Evolutionary conservation across 2,888 invertebrate genomes (phyloP).

Genomic region (Amblyjoppa proteus): DNA sequence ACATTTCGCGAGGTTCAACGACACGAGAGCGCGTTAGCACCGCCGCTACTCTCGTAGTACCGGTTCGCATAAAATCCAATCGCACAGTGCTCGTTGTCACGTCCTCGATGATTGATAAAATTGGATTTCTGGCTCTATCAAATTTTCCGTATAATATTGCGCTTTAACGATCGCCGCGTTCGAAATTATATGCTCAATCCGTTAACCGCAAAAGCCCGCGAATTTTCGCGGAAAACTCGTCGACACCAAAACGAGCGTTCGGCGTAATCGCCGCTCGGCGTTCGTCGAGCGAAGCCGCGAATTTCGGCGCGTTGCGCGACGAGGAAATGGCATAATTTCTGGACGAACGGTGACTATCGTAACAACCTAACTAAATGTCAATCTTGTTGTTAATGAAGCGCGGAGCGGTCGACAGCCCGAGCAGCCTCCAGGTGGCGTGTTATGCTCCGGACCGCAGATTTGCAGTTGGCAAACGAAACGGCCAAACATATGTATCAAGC

Average conservation of each 20-base stretch:
- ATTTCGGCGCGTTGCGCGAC: background rate
- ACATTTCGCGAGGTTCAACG: background rate
- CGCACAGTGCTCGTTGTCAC: background rate
- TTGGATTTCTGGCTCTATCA: background rate
- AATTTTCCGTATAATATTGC: constrained; percentile 1
- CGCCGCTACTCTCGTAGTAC: background rate
- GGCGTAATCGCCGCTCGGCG: too few species aligned
- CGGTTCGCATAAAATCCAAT: background rate
- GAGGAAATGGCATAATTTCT: background rate
- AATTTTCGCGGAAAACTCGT: background rate
- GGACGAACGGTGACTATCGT: background rate
- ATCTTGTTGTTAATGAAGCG: constrained; percentile 48
- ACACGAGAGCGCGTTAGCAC: background rate
- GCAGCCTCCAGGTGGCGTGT: constrained; percentile 6
- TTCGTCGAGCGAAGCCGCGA: background rate
- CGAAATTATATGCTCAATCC: background rate
- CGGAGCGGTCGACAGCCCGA: background rate
- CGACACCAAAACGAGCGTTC: too few species aligned
- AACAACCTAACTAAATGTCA: constrained; percentile 52
- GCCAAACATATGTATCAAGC: constrained; percentile 28
- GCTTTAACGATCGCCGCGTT: background rate
- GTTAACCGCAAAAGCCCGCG: background rate
- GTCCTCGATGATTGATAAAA: background rate
- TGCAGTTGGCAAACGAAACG: constrained; percentile 44
- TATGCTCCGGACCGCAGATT: constrained; percentile 43